Percentiles rank a stretch among this genome's conserved stretches.
phyloP scores from a whole-genome alignment of 2,888 invertebrate genomes.

The Brachyopa scutellaris region DNA sequence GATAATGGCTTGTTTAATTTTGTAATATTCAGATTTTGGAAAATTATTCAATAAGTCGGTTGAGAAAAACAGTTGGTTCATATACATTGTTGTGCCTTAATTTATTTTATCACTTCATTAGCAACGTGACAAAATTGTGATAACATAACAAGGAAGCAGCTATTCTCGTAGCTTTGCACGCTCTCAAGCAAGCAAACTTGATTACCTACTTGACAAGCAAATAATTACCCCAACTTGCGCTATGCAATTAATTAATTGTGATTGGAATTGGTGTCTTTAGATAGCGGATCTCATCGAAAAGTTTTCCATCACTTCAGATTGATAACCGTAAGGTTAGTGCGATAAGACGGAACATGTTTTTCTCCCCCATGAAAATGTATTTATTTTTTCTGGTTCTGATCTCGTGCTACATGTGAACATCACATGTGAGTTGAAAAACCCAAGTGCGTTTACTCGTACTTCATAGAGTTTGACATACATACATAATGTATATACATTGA shows the following conservation, averaged over 20 bases:
- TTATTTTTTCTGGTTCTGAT: not conserved
- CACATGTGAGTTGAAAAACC: slow-evolving; percentile 34
- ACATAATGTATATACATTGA: too few species aligned
- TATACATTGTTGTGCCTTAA: too few species aligned
- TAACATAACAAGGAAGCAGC: not conserved
- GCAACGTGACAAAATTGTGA: not conserved
- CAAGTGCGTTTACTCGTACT: too few species aligned
- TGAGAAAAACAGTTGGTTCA: too few species aligned
- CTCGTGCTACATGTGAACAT: slow-evolving; percentile 51
- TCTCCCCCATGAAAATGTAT: not conserved
- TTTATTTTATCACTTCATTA: too few species aligned
- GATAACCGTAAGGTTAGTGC: slow-evolving; percentile 5
- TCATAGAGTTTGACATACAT: too few species aligned
- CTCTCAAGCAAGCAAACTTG: not conserved
- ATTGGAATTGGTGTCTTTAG: slow-evolving; percentile 6
- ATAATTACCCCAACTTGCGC: not conserved
- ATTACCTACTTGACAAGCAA: not conserved
- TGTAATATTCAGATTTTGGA: too few species aligned
- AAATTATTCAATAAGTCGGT: too few species aligned
- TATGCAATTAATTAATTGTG: not conserved
- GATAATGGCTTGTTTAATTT: too few species aligned
- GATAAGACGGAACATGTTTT: slow-evolving; percentile 21
- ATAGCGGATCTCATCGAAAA: slow-evolving; percentile 15
- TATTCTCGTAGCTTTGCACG: too few species aligned
- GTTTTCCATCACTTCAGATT: slow-evolving; percentile 42